phyloP scores from a whole-genome alignment of 2,888 invertebrate species.

The Harpalus rubripes region DNA sequence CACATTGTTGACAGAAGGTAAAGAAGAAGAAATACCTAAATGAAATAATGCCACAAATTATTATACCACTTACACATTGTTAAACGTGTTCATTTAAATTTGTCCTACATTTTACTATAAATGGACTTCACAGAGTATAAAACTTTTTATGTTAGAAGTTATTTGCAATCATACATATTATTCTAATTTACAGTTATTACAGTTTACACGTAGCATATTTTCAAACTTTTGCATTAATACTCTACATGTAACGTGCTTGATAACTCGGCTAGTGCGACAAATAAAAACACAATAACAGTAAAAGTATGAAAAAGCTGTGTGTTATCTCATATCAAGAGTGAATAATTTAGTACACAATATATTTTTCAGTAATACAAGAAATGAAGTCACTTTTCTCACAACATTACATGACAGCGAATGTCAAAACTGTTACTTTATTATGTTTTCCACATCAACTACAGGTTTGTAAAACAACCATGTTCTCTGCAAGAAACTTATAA shows the following conservation, averaged over 20 bases:
- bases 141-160: neutral
- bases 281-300: slow-evolving; percentile 1
- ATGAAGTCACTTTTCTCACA: slow-evolving; percentile 25
- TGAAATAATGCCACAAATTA: too few species aligned
- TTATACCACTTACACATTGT: neutral
- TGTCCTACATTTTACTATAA: neutral
- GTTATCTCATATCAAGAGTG: slow-evolving; percentile 13
- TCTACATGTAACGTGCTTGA: neutral
- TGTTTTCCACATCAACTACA: slow-evolving; percentile 14
- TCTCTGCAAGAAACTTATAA: neutral
- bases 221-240: neutral
- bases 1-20: too few species aligned
- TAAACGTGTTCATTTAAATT: neutral
- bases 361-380: slow-evolving; percentile 29
- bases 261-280: neutral
- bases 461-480: slow-evolving; percentile 10
- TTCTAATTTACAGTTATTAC: slow-evolving; percentile 1
- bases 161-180: neutral
- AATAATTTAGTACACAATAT: slow-evolving; percentile 46
- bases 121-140: neutral
- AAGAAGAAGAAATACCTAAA: too few species aligned
- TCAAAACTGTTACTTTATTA: slow-evolving; percentile 41
- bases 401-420: slow-evolving; percentile 35
- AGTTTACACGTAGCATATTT: neutral
- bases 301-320: neutral